Conservation (phyloP, 2,888 invertebrate genomes). For the Tridacna gigas region DNA sequence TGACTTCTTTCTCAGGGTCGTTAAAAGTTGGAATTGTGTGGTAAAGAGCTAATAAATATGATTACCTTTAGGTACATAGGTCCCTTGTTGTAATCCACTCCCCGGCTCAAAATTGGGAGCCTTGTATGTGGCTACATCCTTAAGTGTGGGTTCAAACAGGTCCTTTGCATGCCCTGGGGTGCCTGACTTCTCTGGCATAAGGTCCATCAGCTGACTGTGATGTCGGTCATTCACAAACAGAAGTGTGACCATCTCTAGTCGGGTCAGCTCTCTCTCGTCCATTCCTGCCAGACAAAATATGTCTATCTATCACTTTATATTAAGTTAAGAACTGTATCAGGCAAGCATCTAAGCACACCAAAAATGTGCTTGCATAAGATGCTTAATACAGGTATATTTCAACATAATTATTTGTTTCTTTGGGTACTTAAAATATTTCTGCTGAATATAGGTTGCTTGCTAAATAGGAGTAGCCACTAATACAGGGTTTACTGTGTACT, state of each 20-base stretch:
- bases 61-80: slow-evolving; percentile 90
- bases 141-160: slow-evolving; percentile 82
- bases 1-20: too few species aligned
- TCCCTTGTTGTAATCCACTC: slow-evolving; percentile 90
- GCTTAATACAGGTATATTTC: too few species aligned
- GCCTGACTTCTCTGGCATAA: slow-evolving; percentile 98
- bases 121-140: slow-evolving; percentile 90
- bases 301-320: too few species aligned
- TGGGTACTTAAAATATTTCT: too few species aligned
- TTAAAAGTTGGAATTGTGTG: too few species aligned
- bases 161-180: slow-evolving; percentile 85
- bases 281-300: slow-evolving; percentile 85
- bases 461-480: too few species aligned
- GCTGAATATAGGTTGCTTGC: too few species aligned
- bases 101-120: slow-evolving; percentile 95
- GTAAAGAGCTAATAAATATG: not conserved
- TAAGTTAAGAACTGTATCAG: too few species aligned
- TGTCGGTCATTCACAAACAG: slow-evolving; percentile 97
- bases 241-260: slow-evolving; percentile 96
- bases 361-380: too few species aligned
- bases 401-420: too few species aligned
- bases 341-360: too few species aligned
- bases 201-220: slow-evolving; percentile 96
- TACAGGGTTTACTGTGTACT: too few species aligned
- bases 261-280: slow-evolving; percentile 89